Evolutionary conservation across 1,140 invertebrate species (phyloP), one percentile per base, ranked within the genome.

Genomic region (Streblospio benedicti): DNA sequence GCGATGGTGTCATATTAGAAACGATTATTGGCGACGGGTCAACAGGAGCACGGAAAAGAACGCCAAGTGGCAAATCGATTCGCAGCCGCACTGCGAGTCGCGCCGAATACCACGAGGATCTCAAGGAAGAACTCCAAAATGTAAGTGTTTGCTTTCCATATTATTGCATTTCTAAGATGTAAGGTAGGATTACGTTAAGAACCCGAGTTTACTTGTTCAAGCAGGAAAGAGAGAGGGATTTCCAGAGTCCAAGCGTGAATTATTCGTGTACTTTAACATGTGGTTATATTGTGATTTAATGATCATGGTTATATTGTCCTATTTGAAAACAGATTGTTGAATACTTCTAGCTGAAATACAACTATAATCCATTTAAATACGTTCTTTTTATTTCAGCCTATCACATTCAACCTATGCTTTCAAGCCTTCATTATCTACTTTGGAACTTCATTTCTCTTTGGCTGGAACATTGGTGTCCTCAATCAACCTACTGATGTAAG

Each of bases 391-490:
- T 30, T 59, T 14, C 20, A 41, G 58, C n/a, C 12, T 38, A 14
- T 56, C n/a, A 61, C 35, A 18, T 28, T 23, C 18, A 57, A 55
- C 31, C 47, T 58, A 4, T 25, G 50, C 4, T 59, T 62, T 23
- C 33, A 25, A 12, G 38, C 27, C 30, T 57, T 57, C 32, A 30
- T 57, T n/a, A 61, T 57, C n/a, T 20, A 30, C 25, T 31, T 61
- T 33, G 90, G 89, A 0, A 83, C 87, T 6, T 97, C 97, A 89
- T 93, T 93, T 72, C 90, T 92, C 71, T 90, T 93, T 81, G 90
- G 90, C n/a, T 93, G 91, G 79, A 92, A 92, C 72, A 90, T 88
- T 1, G 90, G 90, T 3, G 90, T 96, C 59, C 94, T 92, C 32
- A 91, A 92, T 69, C 84, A 88, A 27, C 87, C 89, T 30, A 86